A percentile compares a stretch with the other conserved stretches of the same genome.
These are phyloP conservation scores for Morbakka virulenta DNA, from an alignment of 30 jellyfish, hydroid and myxozoan genomes.

Conservation along the genomic window DNA sequence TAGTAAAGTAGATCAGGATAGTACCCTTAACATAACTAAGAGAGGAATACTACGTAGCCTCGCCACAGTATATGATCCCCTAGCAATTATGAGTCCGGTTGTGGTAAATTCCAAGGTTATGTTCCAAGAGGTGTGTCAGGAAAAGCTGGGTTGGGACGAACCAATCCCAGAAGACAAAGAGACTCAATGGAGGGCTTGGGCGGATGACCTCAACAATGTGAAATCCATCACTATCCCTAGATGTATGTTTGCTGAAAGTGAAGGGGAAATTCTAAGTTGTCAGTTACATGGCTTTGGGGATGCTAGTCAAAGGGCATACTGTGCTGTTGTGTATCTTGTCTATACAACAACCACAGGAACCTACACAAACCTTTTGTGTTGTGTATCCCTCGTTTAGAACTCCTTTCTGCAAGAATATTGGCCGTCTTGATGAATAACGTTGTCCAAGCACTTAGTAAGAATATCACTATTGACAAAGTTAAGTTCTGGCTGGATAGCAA, in stretches of 20 bases:
- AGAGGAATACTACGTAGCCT: constrained; percentile 21
- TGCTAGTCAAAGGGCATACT: constrained; percentile 14
- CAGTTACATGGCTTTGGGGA: constrained; percentile 30
- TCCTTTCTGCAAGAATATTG: constrained; percentile 26
- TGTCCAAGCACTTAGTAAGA: not conserved
- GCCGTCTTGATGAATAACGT: constrained; percentile 1
- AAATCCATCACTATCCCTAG: not conserved
- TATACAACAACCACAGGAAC: constrained; percentile 4
- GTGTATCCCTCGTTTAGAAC: constrained; percentile 21
- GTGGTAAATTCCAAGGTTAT: constrained; percentile 8
- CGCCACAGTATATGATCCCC: constrained; percentile 17
- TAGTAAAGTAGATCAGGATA: constrained; percentile 15
- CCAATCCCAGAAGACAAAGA: constrained; percentile 5
- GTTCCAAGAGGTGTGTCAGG: constrained; percentile 10
- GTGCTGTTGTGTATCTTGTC: constrained; percentile 25
- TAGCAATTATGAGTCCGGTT: constrained; percentile 7
- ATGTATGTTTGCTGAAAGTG: constrained; percentile 2
- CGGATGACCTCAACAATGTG: not conserved
- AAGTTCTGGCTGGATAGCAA: constrained; percentile 40
- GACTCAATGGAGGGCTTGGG: constrained; percentile 11
- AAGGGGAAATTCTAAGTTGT: not conserved
- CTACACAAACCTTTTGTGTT: constrained; percentile 10
- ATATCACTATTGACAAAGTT: constrained; percentile 8
- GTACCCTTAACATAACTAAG: no score
- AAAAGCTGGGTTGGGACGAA: constrained; percentile 26